Conservation (phyloP, 92 coral and sea anemone genomes). For the Porites evermanni region DNA sequence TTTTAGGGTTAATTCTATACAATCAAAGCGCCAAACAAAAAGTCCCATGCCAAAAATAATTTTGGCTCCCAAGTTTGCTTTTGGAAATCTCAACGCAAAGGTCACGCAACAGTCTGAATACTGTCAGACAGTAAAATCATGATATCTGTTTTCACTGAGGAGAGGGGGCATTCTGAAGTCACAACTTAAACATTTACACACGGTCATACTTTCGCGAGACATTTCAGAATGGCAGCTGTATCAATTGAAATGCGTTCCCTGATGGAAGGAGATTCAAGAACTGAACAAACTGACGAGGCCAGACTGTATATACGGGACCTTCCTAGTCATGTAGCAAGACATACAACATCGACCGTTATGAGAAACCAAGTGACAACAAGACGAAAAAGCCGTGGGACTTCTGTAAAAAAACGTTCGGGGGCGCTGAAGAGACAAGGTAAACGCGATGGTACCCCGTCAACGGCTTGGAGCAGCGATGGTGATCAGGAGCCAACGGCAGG, state of each 20-base stretch:
- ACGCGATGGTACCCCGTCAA: not conserved
- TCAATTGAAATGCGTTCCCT: slow-evolving; percentile 36
- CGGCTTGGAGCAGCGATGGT: not conserved
- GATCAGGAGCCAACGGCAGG: slow-evolving; percentile 27
- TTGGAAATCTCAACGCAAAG: not conserved
- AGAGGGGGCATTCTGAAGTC: not conserved
- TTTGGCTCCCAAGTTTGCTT: no score
- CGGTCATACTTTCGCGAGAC: not conserved
- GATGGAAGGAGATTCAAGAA: not conserved
- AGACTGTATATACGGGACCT: slow-evolving; percentile 50
- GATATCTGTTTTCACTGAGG: slow-evolving; percentile 1
- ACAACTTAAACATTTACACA: not conserved
- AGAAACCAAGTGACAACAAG: slow-evolving; percentile 25
- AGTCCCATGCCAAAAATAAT: no score
- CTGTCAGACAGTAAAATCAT: not conserved
- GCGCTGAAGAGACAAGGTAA: slow-evolving; percentile 24
- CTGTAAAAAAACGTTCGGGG: slow-evolving; percentile 27
- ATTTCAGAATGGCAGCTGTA: slow-evolving; percentile 16
- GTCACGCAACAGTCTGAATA: no score
- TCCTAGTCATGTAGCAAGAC: slow-evolving; percentile 84
- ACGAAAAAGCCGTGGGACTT: slow-evolving; percentile 33
- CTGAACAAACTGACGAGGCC: not conserved
- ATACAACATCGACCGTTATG: slow-evolving; percentile 42
- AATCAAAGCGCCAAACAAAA: no score
- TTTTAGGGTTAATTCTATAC: no score